These are phyloP conservation scores for Sinocyclocheilus rhinocerous DNA, from an alignment of 2,113 vertebrate species.

Conservation along the genomic window DNA sequence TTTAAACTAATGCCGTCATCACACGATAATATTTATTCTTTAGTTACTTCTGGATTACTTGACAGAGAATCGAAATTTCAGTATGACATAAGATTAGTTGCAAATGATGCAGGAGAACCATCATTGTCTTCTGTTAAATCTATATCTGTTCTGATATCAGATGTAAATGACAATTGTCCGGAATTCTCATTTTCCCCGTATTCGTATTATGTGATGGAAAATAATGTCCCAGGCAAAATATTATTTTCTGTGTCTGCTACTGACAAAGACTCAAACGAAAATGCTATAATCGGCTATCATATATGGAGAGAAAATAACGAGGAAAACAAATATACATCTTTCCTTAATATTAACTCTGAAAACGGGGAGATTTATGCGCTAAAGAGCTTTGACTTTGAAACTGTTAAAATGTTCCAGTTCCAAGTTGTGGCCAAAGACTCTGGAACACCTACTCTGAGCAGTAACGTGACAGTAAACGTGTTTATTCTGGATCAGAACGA, in stretches of 20 bases:
- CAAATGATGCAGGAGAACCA: constrained; percentile 57
- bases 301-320: constrained; percentile 42
- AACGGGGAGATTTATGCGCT: constrained; percentile 55
- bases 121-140: constrained; percentile 53
- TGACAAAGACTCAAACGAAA: constrained; percentile 58
- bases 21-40: constrained; percentile 57
- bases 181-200: constrained; percentile 49
- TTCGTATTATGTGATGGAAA: constrained; percentile 60
- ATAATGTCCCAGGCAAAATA: constrained; percentile 57
- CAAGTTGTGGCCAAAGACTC: constrained; percentile 52
- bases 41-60: constrained; percentile 52
- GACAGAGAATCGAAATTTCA: constrained; percentile 52
- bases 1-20: constrained; percentile 53
- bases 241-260: constrained; percentile 59
- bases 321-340: constrained; percentile 43
- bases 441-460: constrained; percentile 55
- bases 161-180: constrained; percentile 66
- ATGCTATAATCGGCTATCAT: constrained; percentile 53
- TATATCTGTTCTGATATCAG: constrained; percentile 57
- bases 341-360: constrained; percentile 58
- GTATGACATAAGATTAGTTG: constrained; percentile 56
- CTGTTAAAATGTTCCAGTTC: constrained; percentile 56
- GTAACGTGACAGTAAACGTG: constrained; percentile 60
- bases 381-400: constrained; percentile 63
- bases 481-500: constrained; percentile 64